phyloP scores from a whole-genome alignment of 2,113 vertebrate genomes.

The Mus musculus region DNA sequence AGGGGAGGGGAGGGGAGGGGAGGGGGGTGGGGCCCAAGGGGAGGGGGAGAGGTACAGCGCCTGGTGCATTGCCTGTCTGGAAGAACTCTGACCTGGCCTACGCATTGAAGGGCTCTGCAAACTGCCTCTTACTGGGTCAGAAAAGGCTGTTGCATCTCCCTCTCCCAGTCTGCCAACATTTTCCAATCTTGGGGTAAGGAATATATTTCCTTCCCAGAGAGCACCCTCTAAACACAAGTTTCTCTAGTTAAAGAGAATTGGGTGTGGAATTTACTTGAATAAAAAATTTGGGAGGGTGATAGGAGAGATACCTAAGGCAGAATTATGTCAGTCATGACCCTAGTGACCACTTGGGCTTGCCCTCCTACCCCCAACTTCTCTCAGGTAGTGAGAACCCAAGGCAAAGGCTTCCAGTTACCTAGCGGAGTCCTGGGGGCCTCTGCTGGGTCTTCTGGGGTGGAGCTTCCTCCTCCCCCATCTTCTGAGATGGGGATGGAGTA shows the following conservation, averaged over 20 bases:
- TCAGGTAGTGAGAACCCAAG: conserved; percentile 15
- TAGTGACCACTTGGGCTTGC: background rate
- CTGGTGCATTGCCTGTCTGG: background rate
- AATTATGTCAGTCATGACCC: background rate
- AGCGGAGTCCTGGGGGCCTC: conserved; percentile 63
- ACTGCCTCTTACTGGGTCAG: background rate
- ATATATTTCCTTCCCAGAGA: background rate
- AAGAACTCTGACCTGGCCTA: background rate
- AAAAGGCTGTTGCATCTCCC: background rate
- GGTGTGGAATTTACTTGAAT: conserved; percentile 19
- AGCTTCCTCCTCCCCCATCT: conserved; percentile 75
- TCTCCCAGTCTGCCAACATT: conserved; percentile 10
- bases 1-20: background rate
- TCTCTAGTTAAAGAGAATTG: background rate
- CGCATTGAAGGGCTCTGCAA: background rate
- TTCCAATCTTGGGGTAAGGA: background rate
- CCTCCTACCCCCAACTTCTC: conserved; percentile 74
- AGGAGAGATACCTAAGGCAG: conserved; percentile 37
- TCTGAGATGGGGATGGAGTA: conserved; percentile 87
- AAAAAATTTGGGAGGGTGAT: conserved; percentile 55
- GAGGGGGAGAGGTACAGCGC: too few relatives aligned
- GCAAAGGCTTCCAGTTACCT: conserved; percentile 41
- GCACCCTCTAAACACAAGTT: background rate
- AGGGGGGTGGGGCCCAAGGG: background rate
- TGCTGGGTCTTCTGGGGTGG: conserved; percentile 74